Evolutionary conservation across 2,797 vertebrate genomes (phyloP), one percentile per base, ranked within the genome.

Genomic region (Paramormyrops hopkinsi): DNA sequence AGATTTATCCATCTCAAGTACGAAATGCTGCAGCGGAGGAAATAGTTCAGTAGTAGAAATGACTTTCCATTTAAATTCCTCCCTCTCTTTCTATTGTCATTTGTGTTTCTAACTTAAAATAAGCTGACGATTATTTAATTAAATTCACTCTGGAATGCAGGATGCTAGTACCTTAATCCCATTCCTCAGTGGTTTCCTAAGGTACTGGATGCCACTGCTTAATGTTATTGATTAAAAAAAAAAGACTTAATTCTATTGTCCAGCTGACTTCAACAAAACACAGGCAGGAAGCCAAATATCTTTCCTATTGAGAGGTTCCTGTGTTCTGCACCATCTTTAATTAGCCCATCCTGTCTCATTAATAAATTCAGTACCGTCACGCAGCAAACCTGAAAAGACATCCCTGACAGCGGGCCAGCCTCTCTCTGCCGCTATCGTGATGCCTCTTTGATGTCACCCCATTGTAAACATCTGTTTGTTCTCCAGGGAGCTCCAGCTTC

Each of bases 381-480:
- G 50, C 76, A 91, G 87, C 87, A 91, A 91, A 92, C 89, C 62
- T 87, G 88, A 62, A 89, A 91, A 90, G 90, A 90, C 65, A 69
- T 62, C 85, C 90, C 87, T 91, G 91, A 90, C 90, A 92, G 91
- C 88, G 59, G n/a, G 59, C 56, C 69, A 89, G 29, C 65, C 29
- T 9, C 17, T 51, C 82, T 84, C 46, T 84, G 17, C 46, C 19
- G n/a, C 82, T 51, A 22, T 51, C 11, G 53, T 86, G 88, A 91
- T 33, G 89, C 51, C 83, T 91, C 90, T 92, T 92, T 93, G 92
- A 92, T 92, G 90, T 69, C 87, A 85, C 89, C 89, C 59, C 89
- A 90, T 91, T 92, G 91, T 92, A 92, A 92, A 93, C 92, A 92
- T 92, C 92, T 93, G 92, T 91, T 92, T 91, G 87, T 90, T 91